Evolutionary conservation across 2,797 vertebrate genomes (phyloP).

Genomic region (Carcharodon carcharias): DNA sequence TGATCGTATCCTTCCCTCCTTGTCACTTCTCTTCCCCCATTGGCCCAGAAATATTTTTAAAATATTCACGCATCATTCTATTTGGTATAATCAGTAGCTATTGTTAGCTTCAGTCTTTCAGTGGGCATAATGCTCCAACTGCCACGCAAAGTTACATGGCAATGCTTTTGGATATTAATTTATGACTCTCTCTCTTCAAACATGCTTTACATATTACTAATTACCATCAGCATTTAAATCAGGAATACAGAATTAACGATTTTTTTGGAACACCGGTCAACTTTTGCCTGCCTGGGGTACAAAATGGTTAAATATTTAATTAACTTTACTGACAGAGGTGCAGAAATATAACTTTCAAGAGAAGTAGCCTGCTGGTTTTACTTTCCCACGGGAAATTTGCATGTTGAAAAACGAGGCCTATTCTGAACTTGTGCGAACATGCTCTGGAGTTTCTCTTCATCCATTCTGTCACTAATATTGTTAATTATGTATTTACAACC

Average conservation of each 20-base stretch:
- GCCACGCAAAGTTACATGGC: background rate
- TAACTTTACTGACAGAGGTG: background rate
- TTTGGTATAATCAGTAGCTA: background rate
- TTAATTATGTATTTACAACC: conserved; percentile 30
- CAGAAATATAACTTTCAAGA: conserved; percentile 19
- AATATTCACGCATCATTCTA: background rate
- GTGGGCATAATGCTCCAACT: background rate
- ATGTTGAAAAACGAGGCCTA: conserved; percentile 17
- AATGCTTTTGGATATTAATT: background rate
- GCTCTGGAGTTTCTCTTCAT: conserved; percentile 17
- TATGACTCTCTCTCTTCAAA: background rate
- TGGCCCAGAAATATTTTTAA: background rate
- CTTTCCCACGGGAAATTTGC: conserved; percentile 36
- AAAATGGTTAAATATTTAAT: conserved; percentile 30
- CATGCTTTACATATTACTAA: background rate
- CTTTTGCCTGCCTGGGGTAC: background rate
- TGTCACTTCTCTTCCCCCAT: background rate
- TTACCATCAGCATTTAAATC: background rate
- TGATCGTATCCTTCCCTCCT: background rate
- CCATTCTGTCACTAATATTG: conserved; percentile 28
- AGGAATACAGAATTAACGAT: background rate
- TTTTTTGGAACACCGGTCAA: background rate
- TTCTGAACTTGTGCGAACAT: conserved; percentile 3
- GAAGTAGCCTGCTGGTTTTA: conserved; percentile 7
- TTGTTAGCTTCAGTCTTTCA: background rate